These are phyloP conservation scores for Orchestes rusci DNA, from an alignment of 2,888 invertebrate species.

Conservation along the genomic window DNA sequence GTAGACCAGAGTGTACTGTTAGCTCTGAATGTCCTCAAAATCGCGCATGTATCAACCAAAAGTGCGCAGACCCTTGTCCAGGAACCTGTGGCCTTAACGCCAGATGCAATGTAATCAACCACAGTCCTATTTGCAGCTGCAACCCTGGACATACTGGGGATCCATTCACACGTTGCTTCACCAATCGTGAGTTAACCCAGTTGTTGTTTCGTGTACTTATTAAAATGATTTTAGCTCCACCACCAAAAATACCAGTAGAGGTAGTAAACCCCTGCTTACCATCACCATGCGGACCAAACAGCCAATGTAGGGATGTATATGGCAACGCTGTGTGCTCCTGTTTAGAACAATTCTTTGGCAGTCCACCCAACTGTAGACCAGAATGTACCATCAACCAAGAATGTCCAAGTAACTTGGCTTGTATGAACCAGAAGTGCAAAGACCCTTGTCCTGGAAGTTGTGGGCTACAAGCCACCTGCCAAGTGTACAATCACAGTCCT, in stretches of 20 bases:
- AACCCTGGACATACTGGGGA: slow-evolving; percentile 67
- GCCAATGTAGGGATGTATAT: slow-evolving; percentile 58
- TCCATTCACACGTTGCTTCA: slow-evolving; percentile 69
- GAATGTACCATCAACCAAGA: slow-evolving; percentile 61
- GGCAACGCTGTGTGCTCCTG: slow-evolving; percentile 69
- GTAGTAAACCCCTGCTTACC: slow-evolving; percentile 39
- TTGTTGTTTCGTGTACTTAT: no score
- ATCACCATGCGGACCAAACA: slow-evolving; percentile 43
- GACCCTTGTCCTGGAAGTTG: slow-evolving; percentile 82
- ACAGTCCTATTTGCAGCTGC: slow-evolving; percentile 77
- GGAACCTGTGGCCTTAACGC: slow-evolving; percentile 74
- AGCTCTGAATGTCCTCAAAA: slow-evolving; percentile 74
- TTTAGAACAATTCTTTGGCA: slow-evolving; percentile 57
- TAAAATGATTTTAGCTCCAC: slow-evolving; percentile 29
- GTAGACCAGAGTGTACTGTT: slow-evolving; percentile 76
- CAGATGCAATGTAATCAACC: slow-evolving; percentile 71
- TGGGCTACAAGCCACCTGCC: slow-evolving; percentile 65
- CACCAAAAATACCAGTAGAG: slow-evolving; percentile 22
- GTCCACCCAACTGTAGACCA: slow-evolving; percentile 54
- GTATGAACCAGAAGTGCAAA: slow-evolving; percentile 66
- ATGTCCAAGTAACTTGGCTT: slow-evolving; percentile 67
- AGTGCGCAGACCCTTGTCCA: slow-evolving; percentile 74
- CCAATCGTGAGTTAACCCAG: no score
- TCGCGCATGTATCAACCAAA: slow-evolving; percentile 74
- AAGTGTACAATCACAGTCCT: slow-evolving; percentile 67